phyloP scores from a whole-genome alignment of 1,140 invertebrate species.

The Drosophila funebris region DNA sequence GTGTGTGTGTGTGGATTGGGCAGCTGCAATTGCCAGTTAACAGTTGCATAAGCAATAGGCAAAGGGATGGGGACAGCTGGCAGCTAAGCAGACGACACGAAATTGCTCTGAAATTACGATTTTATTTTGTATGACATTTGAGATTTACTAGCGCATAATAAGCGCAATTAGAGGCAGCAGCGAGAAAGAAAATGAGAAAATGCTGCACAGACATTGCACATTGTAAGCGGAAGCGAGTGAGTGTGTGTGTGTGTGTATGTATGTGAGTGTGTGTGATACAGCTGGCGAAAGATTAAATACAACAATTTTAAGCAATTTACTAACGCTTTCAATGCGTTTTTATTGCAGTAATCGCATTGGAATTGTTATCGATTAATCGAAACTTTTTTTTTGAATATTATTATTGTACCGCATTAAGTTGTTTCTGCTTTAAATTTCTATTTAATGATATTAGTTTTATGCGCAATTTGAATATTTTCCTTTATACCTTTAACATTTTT shows the following conservation, averaged over 20 bases:
- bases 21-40: constrained; percentile 27
- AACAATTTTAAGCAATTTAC: neutral
- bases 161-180: constrained; percentile 60
- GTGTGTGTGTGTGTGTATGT: neutral
- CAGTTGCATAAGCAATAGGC: neutral
- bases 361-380: neutral
- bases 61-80: neutral
- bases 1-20: neutral
- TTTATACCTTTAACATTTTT: too few species aligned
- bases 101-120: constrained; percentile 42
- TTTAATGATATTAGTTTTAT: too few species aligned
- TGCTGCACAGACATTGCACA: neutral
- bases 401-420: too few species aligned
- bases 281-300: neutral
- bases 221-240: neutral
- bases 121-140: constrained; percentile 40
- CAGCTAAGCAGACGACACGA: constrained; percentile 10
- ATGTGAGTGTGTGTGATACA: neutral
- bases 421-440: too few species aligned
- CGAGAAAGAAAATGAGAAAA: neutral
- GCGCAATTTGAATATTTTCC: too few species aligned
- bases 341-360: neutral
- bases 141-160: constrained; percentile 56
- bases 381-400: neutral
- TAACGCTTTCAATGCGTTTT: neutral